These are phyloP conservation scores for Drosophila austrosaltans DNA, from an alignment of 2,888 invertebrate species.

Conservation along the genomic window DNA sequence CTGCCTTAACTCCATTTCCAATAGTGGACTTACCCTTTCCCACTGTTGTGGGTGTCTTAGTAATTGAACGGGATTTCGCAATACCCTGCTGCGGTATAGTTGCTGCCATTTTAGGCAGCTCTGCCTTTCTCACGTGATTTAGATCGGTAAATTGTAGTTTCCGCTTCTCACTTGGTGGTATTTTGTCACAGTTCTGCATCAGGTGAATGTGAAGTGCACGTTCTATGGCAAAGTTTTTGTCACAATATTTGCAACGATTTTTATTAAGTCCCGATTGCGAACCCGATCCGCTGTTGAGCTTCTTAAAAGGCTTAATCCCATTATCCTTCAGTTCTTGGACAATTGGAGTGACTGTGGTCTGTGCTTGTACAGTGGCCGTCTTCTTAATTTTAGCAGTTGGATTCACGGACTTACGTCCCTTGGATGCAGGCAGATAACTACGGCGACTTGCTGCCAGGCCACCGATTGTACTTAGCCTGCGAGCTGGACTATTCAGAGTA, in stretches of 20 bases:
- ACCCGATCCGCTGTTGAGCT: slow-evolving; percentile 3
- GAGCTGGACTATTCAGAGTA: slow-evolving; percentile 81
- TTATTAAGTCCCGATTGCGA: background rate
- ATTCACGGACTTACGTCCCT: background rate
- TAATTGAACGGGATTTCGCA: background rate
- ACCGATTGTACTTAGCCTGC: slow-evolving; percentile 51
- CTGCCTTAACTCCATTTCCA: background rate
- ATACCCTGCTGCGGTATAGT: background rate
- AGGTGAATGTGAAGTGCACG: slow-evolving; percentile 80
- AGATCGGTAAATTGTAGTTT: slow-evolving; percentile 78
- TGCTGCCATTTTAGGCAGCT: slow-evolving; percentile 62
- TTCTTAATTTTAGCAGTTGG: background rate
- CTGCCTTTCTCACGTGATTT: slow-evolving; percentile 76
- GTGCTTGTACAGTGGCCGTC: background rate
- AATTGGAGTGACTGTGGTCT: background rate
- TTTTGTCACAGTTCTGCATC: slow-evolving; percentile 80
- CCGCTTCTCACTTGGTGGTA: slow-evolving; percentile 79
- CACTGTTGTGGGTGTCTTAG: background rate
- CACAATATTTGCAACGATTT: slow-evolving; percentile 79
- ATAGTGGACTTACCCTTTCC: slow-evolving; percentile 27
- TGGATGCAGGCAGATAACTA: slow-evolving; percentile 52
- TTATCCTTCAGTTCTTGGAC: slow-evolving; percentile 56
- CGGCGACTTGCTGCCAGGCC: slow-evolving; percentile 41
- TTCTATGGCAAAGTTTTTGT: slow-evolving; percentile 79
- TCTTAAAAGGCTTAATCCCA: slow-evolving; percentile 29